Base-by-base conservation (phyloP, 2,113 vertebrate genomes). In the Crotalus viridis region DNA sequence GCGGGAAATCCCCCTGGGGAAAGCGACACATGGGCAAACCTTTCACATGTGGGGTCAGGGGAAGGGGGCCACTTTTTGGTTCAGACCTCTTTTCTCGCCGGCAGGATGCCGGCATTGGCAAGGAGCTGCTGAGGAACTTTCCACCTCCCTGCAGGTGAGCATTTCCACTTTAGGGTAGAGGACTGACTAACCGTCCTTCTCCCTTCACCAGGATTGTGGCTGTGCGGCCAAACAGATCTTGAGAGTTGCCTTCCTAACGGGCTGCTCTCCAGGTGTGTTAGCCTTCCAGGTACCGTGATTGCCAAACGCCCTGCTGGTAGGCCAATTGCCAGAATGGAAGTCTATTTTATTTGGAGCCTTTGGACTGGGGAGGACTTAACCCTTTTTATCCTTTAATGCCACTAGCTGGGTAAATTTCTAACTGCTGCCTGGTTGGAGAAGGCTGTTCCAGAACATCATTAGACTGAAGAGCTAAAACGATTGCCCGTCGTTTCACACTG, bases 41-140 rank as follows among this genome's bases (percentile, higher is more conserved):
- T n/a, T n/a, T 33, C 3, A 3, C 8, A 3, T 12, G 61, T 43
- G 22, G 89, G 89, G 55, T 22, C 6, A 3, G 69, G 81, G 61
- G 39, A 56, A 13, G 17, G 19, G 2, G 51, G n/a, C 19, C 10
- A 15, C 51, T 4, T 89, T 89, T 89, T 48, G 9, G 33, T 86
- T 93, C 48, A 91, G 51, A 86, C 17, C 12, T 64, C 48, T 85
- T 88, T 86, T 93, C 88, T 93, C 33, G 19, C 88, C 26, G 33
- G 69, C 93, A 93, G 93, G 93, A 89, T 86, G 87, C 48, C 8
- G 88, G 9, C 21, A 12, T 8, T 54, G 69, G 33, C 87, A 85
- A 89, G 90, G 74, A 93, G 33, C 55, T 46, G 10, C 88, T 86
- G 88, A 74, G 89, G 90, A 56, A 19, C 10, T 64, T 12, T 4